Conservation (phyloP, 30 jellyfish, hydroid and myxozoan genomes). For the Hydra vulgaris region DNA sequence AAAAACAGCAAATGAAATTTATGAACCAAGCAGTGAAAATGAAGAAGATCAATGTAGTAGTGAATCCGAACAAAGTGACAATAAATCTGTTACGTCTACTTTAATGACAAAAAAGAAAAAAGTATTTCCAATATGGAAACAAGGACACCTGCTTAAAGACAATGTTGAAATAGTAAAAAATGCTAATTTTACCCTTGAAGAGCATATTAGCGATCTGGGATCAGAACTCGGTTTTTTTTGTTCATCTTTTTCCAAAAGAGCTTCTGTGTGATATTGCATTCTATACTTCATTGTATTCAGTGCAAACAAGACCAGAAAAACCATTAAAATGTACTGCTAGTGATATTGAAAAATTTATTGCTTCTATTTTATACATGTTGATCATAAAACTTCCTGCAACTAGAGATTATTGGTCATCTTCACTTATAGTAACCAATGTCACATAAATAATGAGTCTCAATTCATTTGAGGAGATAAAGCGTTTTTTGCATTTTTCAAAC, state of each 20-base stretch:
- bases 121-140: neutral
- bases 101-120: neutral
- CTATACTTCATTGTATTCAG: conserved; percentile 28
- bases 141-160: neutral
- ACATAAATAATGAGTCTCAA: conserved; percentile 18
- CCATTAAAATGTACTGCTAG: neutral
- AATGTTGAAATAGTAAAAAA: neutral
- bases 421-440: neutral
- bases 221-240: conserved; percentile 1
- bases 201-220: neutral
- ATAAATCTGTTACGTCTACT: neutral
- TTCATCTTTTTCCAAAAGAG: conserved; percentile 1
- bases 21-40: neutral
- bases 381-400: conserved; percentile 17
- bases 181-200: neutral
- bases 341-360: conserved; percentile 29
- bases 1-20: neutral
- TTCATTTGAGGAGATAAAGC: conserved; percentile 24
- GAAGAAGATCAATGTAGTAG: neutral
- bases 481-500: conserved; percentile 26
- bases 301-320: conserved; percentile 23
- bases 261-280: conserved; percentile 2
- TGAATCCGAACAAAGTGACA: too few species aligned
- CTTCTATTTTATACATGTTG: conserved; percentile 6
- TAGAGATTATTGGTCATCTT: conserved; percentile 33